Base-by-base conservation (phyloP, 2,888 invertebrate genomes). In the Sclerodermus sp. region DNA sequence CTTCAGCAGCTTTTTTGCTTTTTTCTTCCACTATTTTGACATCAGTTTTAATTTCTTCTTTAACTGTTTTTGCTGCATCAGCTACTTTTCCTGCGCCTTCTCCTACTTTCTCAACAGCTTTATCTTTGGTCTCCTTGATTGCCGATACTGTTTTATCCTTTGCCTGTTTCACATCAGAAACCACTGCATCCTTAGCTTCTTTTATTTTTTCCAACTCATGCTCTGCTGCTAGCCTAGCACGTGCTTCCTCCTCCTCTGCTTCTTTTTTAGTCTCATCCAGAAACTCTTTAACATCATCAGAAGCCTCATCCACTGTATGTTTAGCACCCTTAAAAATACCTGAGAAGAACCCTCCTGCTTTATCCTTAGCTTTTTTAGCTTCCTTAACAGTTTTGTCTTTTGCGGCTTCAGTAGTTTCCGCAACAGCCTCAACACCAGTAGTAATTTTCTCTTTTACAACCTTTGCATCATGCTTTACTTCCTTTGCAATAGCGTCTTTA, bases 31-130 rank as follows among this genome's bases (percentile, higher is more conserved):
- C 66, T 49, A 66, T 64, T 18, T 64, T 68, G 42, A 38, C 47
- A 1, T 41, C 34, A 1, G 45, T 34, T 1, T 18, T 36, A 6
- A 54, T 30, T 9, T 51, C 23, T 55, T 82, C 82, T 71, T 79
- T 81, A 0, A 81, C 63, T 4, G 81, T 77, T 39, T 82, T 81
- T 79, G 82, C 82, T 66, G 78, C 78, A 63, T 82, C 62, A 12
- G 57, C 42, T 2, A 49, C 81, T 71, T 45, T 80, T 78, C 69
- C 82, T 8, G 80, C 71, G 49, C 81, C 81, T 60, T 82, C 82
- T 51, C 81, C 80, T 58, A 82, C 23, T 39, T 49, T n/a, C 12
- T 40, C 45, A 14, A 66, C 55, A 8, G 8, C 8, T 5, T 79
- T 64, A 42, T 23, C 23, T 8, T 23, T 23, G 8, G 23, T 23